Evolutionary conservation across 2,888 invertebrate genomes (phyloP), one percentile per base, ranked within the genome.

Genomic region (Conistra vaccinii): DNA sequence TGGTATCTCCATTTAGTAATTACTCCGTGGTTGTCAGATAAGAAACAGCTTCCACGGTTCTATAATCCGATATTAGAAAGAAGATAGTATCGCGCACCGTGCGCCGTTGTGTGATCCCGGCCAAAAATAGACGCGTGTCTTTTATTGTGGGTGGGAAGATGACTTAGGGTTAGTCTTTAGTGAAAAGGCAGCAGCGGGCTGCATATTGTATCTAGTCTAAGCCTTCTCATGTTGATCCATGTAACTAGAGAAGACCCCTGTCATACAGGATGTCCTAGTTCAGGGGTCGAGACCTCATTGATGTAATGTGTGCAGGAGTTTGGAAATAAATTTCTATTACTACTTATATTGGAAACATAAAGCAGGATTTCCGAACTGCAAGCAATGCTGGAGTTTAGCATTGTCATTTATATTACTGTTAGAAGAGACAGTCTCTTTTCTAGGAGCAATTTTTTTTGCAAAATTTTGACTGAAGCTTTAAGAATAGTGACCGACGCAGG

Each of bases 41-140:
- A 73, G 69, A 65, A 78, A 48, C 58, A 71, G 70, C 83, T 85
- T 78, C 63, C 71, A 69, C 35, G 58, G 32, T 73, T 81, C 55
- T 76, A 83, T 83, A 83, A 85, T 83, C 79, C 68, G 79, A 78
- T 85, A 83, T 69, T 83, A 78, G 83, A 85, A 66, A 83, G 73
- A 73, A 72, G 85, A 85, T 85, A 62, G 42, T 55, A 80, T 84
- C 81, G 65, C 53, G 67, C 29, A 67, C 20, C 61, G 48, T 67
- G 51, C 67, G 75, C 69, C 65, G 78, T 69, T 69, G 69, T 82
- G 71, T 85, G 71, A 82, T 82, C 61, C 32, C 51, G 60, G 61
- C 69, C 85, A 68, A 81, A 81, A 84, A 84, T 75, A 81, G 62
- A 75, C 58, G 61, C 76, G 66, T 63, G 63, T 60, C 62, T 75